Evolutionary conservation across 2,888 invertebrate genomes (phyloP).

Genomic region (Drosophila macrothrix): DNA sequence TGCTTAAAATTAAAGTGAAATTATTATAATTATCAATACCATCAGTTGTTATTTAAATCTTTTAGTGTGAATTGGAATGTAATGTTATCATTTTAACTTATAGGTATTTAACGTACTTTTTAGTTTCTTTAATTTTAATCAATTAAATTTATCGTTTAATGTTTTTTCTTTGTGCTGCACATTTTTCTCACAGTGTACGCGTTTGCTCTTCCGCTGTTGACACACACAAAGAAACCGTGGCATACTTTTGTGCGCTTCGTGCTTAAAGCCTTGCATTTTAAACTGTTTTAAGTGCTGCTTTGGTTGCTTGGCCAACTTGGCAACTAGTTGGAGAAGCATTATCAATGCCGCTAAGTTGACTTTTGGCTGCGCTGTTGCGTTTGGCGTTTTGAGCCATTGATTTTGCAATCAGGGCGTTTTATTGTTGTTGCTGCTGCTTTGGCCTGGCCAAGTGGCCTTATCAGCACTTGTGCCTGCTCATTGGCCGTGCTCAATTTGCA

Average conservation of each 20-base stretch:
- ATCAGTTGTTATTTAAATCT: no score
- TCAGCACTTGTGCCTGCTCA: slow-evolving; percentile 44
- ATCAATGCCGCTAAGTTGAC: slow-evolving; percentile 55
- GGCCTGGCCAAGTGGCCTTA: slow-evolving; percentile 38
- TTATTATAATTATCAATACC: no score
- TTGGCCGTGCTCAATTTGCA: slow-evolving; percentile 67
- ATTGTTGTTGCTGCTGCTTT: slow-evolving; percentile 42
- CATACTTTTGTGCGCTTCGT: slow-evolving; percentile 39
- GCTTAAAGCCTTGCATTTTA: slow-evolving; percentile 57
- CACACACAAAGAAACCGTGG: slow-evolving; percentile 23
- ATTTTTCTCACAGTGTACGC: slow-evolving; percentile 17
- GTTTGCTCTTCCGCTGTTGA: slow-evolving; percentile 46
- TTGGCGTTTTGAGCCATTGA: slow-evolving; percentile 64
- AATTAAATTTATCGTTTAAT: neutral
- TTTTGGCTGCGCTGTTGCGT: slow-evolving; percentile 49
- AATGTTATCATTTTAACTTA: no score
- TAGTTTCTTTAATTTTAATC: neutral
- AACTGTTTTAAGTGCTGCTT: slow-evolving; percentile 33
- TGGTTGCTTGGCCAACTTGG: slow-evolving; percentile 22
- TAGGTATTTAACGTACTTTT: neutral
- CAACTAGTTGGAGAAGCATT: slow-evolving; percentile 15
- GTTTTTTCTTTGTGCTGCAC: neutral
- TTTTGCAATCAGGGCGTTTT: slow-evolving; percentile 67
- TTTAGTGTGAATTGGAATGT: neutral
- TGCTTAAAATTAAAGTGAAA: neutral